Conservation (phyloP, 2,797 vertebrate genomes). For the Sebastiscus tertius region DNA sequence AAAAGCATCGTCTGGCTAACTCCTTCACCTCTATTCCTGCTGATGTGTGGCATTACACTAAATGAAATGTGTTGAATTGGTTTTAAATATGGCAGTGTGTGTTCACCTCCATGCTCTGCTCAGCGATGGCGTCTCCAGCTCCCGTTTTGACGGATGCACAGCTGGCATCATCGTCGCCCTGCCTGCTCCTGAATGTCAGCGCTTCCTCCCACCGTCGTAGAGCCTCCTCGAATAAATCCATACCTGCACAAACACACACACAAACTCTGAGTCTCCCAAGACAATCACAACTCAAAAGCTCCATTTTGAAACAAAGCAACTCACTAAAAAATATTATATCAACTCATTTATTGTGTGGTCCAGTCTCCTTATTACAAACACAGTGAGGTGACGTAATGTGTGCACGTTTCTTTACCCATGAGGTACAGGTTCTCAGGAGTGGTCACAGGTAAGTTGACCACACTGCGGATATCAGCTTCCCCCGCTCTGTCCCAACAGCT, state of each 20-base stretch:
- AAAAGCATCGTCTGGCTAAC: not conserved
- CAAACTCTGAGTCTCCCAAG: not conserved
- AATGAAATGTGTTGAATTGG: not conserved
- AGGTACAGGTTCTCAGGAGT: conserved; percentile 98
- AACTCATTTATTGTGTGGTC: not conserved
- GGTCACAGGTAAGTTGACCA: conserved; percentile 91
- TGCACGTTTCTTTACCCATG: conserved; percentile 87
- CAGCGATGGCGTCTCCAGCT: conserved; percentile 92
- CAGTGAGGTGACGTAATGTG: not conserved
- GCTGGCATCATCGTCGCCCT: conserved; percentile 87
- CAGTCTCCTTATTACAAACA: not conserved
- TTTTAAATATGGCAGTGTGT: not conserved
- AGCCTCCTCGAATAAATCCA: conserved; percentile 97
- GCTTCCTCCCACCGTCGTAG: conserved; percentile 95
- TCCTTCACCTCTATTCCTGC: not conserved
- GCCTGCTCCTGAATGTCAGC: conserved; percentile 88
- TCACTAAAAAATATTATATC: not conserved
- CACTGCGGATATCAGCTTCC: conserved; percentile 86
- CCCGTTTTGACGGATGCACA: conserved; percentile 89
- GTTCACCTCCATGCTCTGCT: conserved; percentile 91
- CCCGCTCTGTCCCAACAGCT: conserved; percentile 88
- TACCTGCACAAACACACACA: conserved; percentile 79
- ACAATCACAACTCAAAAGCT: not conserved
- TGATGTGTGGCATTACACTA: not conserved
- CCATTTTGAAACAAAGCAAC: not conserved